Conservation (phyloP, 2,113 vertebrate species). For the Nipponia nippon region DNA sequence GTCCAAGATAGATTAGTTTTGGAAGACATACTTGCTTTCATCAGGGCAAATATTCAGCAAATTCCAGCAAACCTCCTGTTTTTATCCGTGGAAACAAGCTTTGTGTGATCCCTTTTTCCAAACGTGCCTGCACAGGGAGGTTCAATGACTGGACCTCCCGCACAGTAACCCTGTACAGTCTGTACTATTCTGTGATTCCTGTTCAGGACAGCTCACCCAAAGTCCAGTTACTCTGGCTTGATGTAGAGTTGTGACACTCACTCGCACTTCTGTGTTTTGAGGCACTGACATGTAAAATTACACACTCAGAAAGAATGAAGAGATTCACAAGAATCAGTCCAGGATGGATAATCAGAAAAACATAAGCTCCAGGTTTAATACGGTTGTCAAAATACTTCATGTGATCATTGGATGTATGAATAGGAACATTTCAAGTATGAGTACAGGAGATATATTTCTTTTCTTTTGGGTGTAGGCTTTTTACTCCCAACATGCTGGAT, state of each 20-base stretch:
- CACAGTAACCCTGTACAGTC: background rate
- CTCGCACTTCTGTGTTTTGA: background rate
- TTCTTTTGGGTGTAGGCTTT: background rate
- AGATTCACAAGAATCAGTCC: background rate
- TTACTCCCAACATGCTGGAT: background rate
- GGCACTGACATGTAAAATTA: background rate
- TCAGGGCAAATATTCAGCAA: background rate
- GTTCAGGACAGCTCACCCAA: background rate
- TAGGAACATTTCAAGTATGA: background rate
- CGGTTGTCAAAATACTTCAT: background rate
- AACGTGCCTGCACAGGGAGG: background rate
- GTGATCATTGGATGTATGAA: background rate
- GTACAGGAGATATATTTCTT: background rate
- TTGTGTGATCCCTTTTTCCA: background rate
- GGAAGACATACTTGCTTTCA: background rate
- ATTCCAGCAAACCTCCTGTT: background rate
- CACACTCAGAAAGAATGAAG: background rate
- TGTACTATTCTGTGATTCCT: background rate
- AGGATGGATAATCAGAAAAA: background rate
- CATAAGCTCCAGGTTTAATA: background rate
- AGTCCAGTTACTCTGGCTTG: background rate
- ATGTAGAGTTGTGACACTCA: background rate
- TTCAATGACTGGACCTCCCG: background rate
- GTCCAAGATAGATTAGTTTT: background rate
- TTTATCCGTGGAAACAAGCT: background rate